Base-by-base conservation (phyloP, 2,888 invertebrate species). In the Malachius bipustulatus region DNA sequence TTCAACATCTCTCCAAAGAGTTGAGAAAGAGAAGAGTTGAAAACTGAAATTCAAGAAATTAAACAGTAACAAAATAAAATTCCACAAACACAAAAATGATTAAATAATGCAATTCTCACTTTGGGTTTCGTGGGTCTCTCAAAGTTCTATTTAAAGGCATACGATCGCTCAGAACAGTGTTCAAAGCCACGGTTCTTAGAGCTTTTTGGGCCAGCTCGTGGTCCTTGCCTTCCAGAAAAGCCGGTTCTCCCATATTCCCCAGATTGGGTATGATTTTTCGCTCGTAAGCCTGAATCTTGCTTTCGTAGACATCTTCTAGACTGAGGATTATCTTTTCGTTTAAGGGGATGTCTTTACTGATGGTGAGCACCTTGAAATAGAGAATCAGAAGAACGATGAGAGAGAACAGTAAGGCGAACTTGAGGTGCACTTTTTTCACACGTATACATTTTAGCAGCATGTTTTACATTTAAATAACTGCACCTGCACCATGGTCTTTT, bases 81-180 rank as follows among this genome's bases (percentile, higher is more conserved):
- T 2, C 14, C 16, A 14, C 2, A 8, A 24, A 16, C 11, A 13
- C 10, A 38, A 29, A 26, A 32, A 19, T 26, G 4, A 33, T 30
- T 11, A 16, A 9, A 30, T 37, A 24, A 16, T n/a, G n/a, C 32
- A 13, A 36, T 26, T 56, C 50, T 49, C 49, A 66, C 65, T 62
- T 56, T 38, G 59, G 55, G 49, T 67, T 77, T 51, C 54, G 69
- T 59, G 66, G 76, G 47, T 62, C 88, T 54, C 72, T 72, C 19
- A 89, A 61, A 44, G 78, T 79, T 47, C 94, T 68, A 59, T 87
- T 84, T 50, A 89, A 75, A 1, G 89, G 75, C 53, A 94, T 80
- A 55, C 82, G 77, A 56, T 93, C 85, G 57, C 90, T 91, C 4
- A 91, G 69, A 47, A 88, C 73, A 38, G 87, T 78, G 58, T 94